Evolutionary conservation across 2,113 vertebrate species (phyloP), one percentile per base, ranked within the genome.

Genomic region (Pardalotus punctatus): DNA sequence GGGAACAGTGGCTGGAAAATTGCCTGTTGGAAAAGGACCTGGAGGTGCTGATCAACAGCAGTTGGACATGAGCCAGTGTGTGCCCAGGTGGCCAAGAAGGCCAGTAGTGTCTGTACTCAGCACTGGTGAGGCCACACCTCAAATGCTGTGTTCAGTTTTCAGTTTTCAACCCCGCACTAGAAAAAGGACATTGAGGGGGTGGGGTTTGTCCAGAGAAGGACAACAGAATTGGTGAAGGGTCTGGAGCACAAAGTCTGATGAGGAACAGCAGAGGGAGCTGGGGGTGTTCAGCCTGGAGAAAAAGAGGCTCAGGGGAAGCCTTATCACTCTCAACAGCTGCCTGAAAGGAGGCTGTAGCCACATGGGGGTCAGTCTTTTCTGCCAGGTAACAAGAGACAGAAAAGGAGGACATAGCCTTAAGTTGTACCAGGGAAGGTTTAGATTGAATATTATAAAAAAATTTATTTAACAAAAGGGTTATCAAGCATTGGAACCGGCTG

Each of bases 121-220:
- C 27, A 25, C 19, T 64, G 50, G 2, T 45, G 58, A 72, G 43
- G 33, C 17, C 3, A 2, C 13, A n/a, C 12, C 58, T 45, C 4
- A 4, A 65, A 11, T 58, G 1, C 14, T 58, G 14, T 10, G 29
- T 14, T 29, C 29, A 58, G 24, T 65, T 72, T 36, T 79, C n/a
- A n/a, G n/a, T n/a, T n/a, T n/a, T n/a, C n/a, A n/a, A n/a, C 5
- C 4, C 13, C 7, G 72, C 38, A 45, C 8, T 58, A 11, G 21
- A 45, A 31, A 18, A 76, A 31, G n/a, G 24, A 10, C 23, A 23
- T 6, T 31, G 65, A 72, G 29, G 11, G 4, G 14, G 33, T 72
- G 58, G 14, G 72, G 15, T 0, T 0, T 0, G 1, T 64, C 27
- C 18, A 77, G 45, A 72, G 51, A n/a, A n/a, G n/a, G n/a, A n/a